Evolutionary conservation across 2,888 invertebrate species (phyloP), one percentile per base, ranked within the genome.

Genomic region (Cryptophagus acutangulus): DNA sequence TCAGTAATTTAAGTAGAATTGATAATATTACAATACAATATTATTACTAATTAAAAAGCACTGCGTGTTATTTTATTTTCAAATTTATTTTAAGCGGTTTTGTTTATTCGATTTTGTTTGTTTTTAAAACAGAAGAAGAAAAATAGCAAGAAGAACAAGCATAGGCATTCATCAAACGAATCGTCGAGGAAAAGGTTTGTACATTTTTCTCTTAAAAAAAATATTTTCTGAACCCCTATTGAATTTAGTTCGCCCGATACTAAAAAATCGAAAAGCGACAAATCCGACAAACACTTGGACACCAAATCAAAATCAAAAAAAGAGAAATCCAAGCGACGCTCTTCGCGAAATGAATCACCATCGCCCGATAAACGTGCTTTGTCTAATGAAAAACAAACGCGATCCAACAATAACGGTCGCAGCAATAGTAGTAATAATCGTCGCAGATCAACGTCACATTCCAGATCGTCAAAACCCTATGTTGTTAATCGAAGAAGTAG

Each of bases 141-240:
- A 48, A 55, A 62, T 40, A 48, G 56, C 16, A n/a, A n/a, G 38
- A 77, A 77, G 67, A 77, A 76, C 70, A 76, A 74, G 60, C 73
- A 71, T 49, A 71, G 72, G 46, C 73, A 73, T 40, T 69, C 73
- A 28, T 72, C 74, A 34, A 75, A 74, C 40, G 75, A 74, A 58
- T n/a, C n/a, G n/a, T 75, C 76, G 15, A 69, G 74, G 53, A 74
- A 75, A 48, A 76, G 75, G 79, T 79, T 62, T 42, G 29, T 30
- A 41, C 26, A 40, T n/a, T 38, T 36, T 40, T 39, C 33, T 33
- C 42, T 12, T 36, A 24, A 45, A 34, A 18, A 34, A 34, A 24
- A 25, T 14, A 20, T 34, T 34, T 38, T 46, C 30, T 38, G 18
- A 31, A 12, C 14, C 33, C 30, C 20, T 36, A 25, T 34, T 40